Conservation (phyloP, 2,888 invertebrate species). For the Apotomis betuletana region DNA sequence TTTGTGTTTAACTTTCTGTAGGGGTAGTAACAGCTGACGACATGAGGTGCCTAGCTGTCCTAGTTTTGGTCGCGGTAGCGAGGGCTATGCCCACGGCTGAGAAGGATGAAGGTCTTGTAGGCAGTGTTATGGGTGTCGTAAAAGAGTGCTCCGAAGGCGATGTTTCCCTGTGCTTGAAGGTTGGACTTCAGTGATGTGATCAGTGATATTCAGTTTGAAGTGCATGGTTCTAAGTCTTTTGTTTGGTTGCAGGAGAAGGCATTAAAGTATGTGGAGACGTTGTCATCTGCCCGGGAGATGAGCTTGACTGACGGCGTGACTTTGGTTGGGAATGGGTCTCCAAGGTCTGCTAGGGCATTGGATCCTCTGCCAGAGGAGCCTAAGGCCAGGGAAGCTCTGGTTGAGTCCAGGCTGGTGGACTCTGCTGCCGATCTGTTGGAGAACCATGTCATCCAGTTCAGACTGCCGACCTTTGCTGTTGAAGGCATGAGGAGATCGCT, state of each 20-base stretch:
- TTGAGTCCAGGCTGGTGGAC: slow-evolving; percentile 90
- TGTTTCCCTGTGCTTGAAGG: slow-evolving; percentile 89
- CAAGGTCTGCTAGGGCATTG: slow-evolving; percentile 84
- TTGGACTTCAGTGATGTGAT: slow-evolving; percentile 56
- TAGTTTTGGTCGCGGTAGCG: slow-evolving; percentile 79
- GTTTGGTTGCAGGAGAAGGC: slow-evolving; percentile 87
- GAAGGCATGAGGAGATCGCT: slow-evolving; percentile 90
- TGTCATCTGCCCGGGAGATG: slow-evolving; percentile 82
- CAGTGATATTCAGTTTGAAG: slow-evolving; percentile 34
- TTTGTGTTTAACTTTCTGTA: slow-evolving; percentile 75
- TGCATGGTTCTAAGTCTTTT: slow-evolving; percentile 52
- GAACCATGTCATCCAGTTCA: slow-evolving; percentile 91
- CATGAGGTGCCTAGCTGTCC: slow-evolving; percentile 79
- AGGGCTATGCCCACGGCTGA: slow-evolving; percentile 78
- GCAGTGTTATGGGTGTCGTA: slow-evolving; percentile 85
- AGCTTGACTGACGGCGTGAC: slow-evolving; percentile 85
- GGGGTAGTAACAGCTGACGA: slow-evolving; percentile 67
- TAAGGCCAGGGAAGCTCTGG: slow-evolving; percentile 87
- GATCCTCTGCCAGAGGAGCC: slow-evolving; percentile 88
- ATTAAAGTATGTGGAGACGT: slow-evolving; percentile 86
- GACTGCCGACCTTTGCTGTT: slow-evolving; percentile 88
- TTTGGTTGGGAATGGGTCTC: slow-evolving; percentile 76
- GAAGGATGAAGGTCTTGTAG: slow-evolving; percentile 76
- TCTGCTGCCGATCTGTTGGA: slow-evolving; percentile 90
- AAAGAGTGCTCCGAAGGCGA: slow-evolving; percentile 88